phyloP scores from a whole-genome alignment of 2,888 invertebrate genomes.

The Aporophyla lueneburgensis region DNA sequence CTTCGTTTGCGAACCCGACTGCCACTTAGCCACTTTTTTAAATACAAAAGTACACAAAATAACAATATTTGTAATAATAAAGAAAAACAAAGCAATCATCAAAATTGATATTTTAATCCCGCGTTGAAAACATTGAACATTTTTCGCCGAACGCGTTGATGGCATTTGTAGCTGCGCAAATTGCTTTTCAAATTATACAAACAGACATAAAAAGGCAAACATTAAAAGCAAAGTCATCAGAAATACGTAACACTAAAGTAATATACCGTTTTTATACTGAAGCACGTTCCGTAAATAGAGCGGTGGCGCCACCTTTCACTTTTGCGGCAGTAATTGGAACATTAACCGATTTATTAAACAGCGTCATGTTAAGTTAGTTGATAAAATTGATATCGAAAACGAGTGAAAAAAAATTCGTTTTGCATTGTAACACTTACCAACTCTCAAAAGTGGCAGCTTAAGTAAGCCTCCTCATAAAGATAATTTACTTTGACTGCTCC shows the following conservation, averaged over 20 bases:
- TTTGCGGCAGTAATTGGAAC: slow-evolving; percentile 12
- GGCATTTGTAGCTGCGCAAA: slow-evolving; percentile 34
- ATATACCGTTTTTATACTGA: slow-evolving; percentile 24
- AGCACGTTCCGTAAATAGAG: slow-evolving; percentile 48
- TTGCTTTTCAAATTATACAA: slow-evolving; percentile 48
- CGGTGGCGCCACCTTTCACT: slow-evolving; percentile 30
- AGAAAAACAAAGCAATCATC: slow-evolving; percentile 7
- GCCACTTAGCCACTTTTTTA: too few species aligned
- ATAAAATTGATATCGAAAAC: too few species aligned
- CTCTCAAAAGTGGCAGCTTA: neutral
- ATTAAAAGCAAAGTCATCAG: slow-evolving; percentile 30
- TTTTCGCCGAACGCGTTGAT: neutral
- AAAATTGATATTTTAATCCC: neutral
- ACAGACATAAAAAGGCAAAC: slow-evolving; percentile 40
- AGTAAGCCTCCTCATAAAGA: neutral
- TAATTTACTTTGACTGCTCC: neutral
- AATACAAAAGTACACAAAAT: neutral
- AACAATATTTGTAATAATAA: neutral
- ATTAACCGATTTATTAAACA: too few species aligned
- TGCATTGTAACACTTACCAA: slow-evolving; percentile 2
- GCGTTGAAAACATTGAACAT: slow-evolving; percentile 5
- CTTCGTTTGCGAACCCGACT: too few species aligned
- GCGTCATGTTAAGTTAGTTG: too few species aligned
- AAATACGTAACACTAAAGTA: slow-evolving; percentile 28
- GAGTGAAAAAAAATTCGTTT: too few species aligned